These are phyloP conservation scores for Emmelina monodactyla DNA, from an alignment of 2,888 invertebrate genomes.

Conservation along the genomic window DNA sequence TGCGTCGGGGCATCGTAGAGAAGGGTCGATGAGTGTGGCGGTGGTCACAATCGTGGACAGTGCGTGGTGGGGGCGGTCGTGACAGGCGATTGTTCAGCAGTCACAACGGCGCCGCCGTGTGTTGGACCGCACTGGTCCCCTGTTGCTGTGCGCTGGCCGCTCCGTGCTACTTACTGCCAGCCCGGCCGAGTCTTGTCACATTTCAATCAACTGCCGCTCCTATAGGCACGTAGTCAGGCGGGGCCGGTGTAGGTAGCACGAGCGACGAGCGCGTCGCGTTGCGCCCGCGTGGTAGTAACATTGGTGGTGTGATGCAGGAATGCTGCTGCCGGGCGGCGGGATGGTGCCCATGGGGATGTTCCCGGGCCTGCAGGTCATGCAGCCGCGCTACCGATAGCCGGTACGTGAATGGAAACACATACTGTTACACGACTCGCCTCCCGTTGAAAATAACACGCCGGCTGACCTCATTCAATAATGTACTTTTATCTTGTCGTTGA, in stretches of 20 bases:
- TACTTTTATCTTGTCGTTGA: too few species aligned
- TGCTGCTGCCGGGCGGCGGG: slow-evolving; percentile 58
- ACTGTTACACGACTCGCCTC: too few species aligned
- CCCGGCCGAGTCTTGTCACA: slow-evolving; percentile 2
- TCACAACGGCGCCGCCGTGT: slow-evolving; percentile 43
- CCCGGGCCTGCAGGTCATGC: slow-evolving; percentile 72
- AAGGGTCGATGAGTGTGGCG: too few species aligned
- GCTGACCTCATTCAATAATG: too few species aligned
- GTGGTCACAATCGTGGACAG: slow-evolving; percentile 13
- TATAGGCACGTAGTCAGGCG: not conserved
- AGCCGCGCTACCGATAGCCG: slow-evolving; percentile 86
- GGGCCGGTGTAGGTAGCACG: not conserved
- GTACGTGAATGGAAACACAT: slow-evolving; percentile 10
- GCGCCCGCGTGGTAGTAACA: slow-evolving; percentile 8
- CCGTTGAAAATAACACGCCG: too few species aligned
- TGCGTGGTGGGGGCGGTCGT: slow-evolving; percentile 18
- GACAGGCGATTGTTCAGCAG: slow-evolving; percentile 48
- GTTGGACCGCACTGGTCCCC: slow-evolving; percentile 40
- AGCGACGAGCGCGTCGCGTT: not conserved
- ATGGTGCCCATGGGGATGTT: slow-evolving; percentile 60
- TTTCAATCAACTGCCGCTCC: not conserved
- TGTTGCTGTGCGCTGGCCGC: slow-evolving; percentile 21
- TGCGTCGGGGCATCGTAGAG: too few species aligned
- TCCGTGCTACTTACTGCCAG: slow-evolving; percentile 6
- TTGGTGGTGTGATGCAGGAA: slow-evolving; percentile 38